Evolutionary conservation across 2,113 vertebrate species (phyloP).

Genomic region (Campylomormyrus numenius): DNA sequence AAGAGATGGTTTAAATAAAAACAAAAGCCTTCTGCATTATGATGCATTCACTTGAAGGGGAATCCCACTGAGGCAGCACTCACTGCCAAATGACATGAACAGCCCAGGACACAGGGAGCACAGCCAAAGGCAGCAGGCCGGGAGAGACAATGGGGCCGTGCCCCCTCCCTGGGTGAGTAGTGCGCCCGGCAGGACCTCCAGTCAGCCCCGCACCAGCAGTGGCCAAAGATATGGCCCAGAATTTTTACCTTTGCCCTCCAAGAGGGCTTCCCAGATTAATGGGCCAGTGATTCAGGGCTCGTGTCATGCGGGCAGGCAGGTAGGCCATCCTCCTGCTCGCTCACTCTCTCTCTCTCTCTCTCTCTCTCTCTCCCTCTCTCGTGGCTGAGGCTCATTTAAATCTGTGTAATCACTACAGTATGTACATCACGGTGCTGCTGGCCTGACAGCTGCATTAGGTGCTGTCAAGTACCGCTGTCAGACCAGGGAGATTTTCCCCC

Average conservation of each 20-base stretch:
- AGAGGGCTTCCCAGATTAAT: constrained; percentile 5
- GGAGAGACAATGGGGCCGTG: not conserved
- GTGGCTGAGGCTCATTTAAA: constrained; percentile 8
- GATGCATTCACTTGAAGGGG: not conserved
- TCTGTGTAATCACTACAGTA: constrained; percentile 9
- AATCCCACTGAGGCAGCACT: not conserved
- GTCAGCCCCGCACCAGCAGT: not conserved
- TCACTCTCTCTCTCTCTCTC: not conserved
- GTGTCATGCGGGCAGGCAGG: not conserved
- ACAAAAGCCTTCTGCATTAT: not conserved
- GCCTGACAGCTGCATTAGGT: constrained; percentile 16
- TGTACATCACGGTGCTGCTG: not conserved
- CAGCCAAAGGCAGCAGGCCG: not conserved
- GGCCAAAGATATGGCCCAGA: not conserved
- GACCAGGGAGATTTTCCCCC: not conserved
- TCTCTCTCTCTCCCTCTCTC: not conserved
- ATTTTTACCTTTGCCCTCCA: not conserved
- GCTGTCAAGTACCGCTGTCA: not conserved
- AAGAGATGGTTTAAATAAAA: not conserved
- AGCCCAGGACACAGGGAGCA: not conserved
- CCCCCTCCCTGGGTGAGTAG: not conserved
- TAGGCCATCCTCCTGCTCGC: not conserved
- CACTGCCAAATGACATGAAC: not conserved
- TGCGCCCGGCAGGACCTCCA: not conserved
- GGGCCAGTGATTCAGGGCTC: constrained; percentile 6